Evolutionary conservation across 2,888 invertebrate genomes (phyloP), one percentile per base, ranked within the genome.

Genomic region (Selenia dentaria): DNA sequence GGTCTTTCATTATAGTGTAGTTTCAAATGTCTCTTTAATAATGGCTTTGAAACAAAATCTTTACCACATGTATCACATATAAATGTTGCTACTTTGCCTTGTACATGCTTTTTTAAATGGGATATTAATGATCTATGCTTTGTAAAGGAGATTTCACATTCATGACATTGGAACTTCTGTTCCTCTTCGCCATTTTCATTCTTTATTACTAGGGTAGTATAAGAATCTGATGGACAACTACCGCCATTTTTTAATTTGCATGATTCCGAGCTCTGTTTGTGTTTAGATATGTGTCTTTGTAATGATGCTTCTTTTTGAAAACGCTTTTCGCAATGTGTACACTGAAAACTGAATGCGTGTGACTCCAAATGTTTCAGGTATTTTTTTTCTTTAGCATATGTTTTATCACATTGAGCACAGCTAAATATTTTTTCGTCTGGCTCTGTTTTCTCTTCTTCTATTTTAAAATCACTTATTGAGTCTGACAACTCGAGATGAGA

Each of bases 1-100:
- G 89, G 87, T 45, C 89, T 91, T 1, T 87, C 79, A n/a, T 84
- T 71, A 2, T 78, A 81, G 60, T 94, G 94, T 14, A 91, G 77
- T 57, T 91, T 91, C 36, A 88, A 59, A 55, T 93, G 92, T n/a
- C 91, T 70, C 27, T 79, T 81, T 5, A 93, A 64, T 12, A 81
- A 63, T 16, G 80, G 69, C 45, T 89, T 81, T 25, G 76, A 67
- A 0, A 64, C 58, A 64, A 91, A 92, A 2, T 65, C 71, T 54
- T 92, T 92, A 0, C 72, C 68, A 53, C 92, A 92, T 11, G 81
- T 64, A 39, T 91, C 86, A 67, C 93, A 93, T 39, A 77, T 71
- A 48, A 70, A 80, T 2, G 14, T 0, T 9, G 9, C 4, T 2
- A 34, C 34, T 41, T 74, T 74, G 14, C 69, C 72, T 11, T 45